Conservation (phyloP, 2,888 invertebrate genomes). For the Toxonevra muliebris region DNA sequence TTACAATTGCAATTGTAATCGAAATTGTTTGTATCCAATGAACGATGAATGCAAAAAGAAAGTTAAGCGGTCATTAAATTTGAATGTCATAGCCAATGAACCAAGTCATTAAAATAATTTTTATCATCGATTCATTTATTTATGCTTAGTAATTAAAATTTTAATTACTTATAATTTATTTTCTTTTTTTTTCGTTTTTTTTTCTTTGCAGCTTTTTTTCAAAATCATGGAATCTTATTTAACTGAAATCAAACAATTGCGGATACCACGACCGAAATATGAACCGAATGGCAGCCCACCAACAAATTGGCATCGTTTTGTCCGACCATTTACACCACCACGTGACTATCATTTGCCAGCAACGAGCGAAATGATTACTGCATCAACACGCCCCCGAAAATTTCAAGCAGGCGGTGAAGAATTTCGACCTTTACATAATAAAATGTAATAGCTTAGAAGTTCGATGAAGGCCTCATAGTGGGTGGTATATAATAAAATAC, state of each 20-base stretch:
- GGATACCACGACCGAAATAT: slow-evolving; percentile 87
- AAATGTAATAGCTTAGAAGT: slow-evolving; percentile 69
- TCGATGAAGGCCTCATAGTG: no score
- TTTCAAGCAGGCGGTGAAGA: slow-evolving; percentile 73
- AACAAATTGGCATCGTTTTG: slow-evolving; percentile 52
- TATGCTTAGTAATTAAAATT: no score
- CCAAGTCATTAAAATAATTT: not conserved
- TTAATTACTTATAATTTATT: not conserved
- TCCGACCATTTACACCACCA: slow-evolving; percentile 76
- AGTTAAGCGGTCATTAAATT: not conserved
- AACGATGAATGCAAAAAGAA: no score
- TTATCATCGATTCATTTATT: no score
- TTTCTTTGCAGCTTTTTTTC: slow-evolving; percentile 18
- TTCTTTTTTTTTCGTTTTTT: slow-evolving; percentile 8
- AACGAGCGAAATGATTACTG: slow-evolving; percentile 34
- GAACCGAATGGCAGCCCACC: slow-evolving; percentile 65
- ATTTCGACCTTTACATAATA: slow-evolving; percentile 79
- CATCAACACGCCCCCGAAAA: slow-evolving; percentile 28
- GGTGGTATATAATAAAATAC: no score
- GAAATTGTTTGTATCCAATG: no score
- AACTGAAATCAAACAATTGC: slow-evolving; percentile 82
- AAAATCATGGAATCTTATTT: slow-evolving; percentile 82
- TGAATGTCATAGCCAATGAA: not conserved
- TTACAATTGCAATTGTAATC: not conserved
- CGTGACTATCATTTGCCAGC: slow-evolving; percentile 79